These are phyloP conservation scores for Diacarnus erythraeanus DNA, from an alignment of 37 sponge, comb jelly and placozoan genomes.

Conservation along the genomic window DNA sequence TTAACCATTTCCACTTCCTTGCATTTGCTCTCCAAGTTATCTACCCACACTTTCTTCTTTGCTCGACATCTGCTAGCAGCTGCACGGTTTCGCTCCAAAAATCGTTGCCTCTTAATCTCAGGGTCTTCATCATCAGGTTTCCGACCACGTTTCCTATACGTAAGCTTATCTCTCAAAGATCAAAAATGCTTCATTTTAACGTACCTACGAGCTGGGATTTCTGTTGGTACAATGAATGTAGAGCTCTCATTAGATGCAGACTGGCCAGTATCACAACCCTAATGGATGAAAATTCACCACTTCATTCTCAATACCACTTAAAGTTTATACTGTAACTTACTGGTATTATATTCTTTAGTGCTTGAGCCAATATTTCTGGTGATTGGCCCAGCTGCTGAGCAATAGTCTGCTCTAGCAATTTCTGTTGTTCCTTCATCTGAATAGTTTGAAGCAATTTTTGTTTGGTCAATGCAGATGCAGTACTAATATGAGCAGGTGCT, in stretches of 20 bases:
- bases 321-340: too few species aligned
- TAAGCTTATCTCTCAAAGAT: too few species aligned
- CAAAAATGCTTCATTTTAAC: not conserved
- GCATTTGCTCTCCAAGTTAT: conserved; percentile 70
- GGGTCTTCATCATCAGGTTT: conserved; percentile 83
- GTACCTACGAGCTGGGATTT: conserved; percentile 1
- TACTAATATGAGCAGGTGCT: conserved; percentile 56
- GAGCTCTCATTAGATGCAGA: not conserved
- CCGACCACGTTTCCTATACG: conserved; percentile 58
- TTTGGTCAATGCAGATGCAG: conserved; percentile 53
- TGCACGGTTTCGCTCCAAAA: conserved; percentile 89
- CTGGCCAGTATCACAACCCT: not conserved
- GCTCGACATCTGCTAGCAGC: conserved; percentile 86
- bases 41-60: conserved; percentile 91
- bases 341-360: conserved; percentile 52
- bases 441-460: conserved; percentile 60
- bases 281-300: too few species aligned
- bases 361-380: conserved; percentile 59
- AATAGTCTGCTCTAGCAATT: conserved; percentile 29
- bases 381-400: conserved; percentile 31
- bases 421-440: conserved; percentile 64
- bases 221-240: not conserved
- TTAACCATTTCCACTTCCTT: conserved; percentile 68
- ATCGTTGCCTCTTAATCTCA: conserved; percentile 75
- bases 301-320: too few species aligned